Evolutionary conservation across 2,113 vertebrate species (phyloP), one percentile per base, ranked within the genome.

Genomic region (Hystrix cristata): DNA sequence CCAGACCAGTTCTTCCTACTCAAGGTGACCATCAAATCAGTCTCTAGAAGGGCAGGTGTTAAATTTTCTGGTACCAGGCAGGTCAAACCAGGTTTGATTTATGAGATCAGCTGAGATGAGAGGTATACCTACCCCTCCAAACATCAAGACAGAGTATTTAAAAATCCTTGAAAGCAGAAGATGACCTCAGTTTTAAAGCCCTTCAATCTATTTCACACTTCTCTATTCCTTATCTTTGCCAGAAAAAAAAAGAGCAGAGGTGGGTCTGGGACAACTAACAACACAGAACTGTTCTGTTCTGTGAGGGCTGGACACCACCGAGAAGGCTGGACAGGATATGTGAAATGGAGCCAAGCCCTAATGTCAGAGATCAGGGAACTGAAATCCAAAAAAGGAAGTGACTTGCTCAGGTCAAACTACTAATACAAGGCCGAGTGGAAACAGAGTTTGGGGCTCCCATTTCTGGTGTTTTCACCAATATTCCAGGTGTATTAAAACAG

Each of bases 161-260:
- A 55, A 79, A 84, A 74, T 60, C 55, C 15, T 69, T 48, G 21
- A 85, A 69, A 87, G n/a, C 31, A 87, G 83, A 96, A 90, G 55
- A 16, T 29, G 34, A 87, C 18, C 31, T 23, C 7, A 51, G 12
- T 53, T 65, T 95, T n/a, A 96, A 89, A 86, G 29, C 3, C 23
- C 55, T 15, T 92, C 53, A 57, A 62, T 59, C 67, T 65, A 25
- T 53, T 81, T 76, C 31, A 87, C 29, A 53, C 59, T 65, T 85
- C 59, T 84, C 11, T 4, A 69, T 81, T 81, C 64, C 60, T 95
- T 31, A 51, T 51, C 43, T 89, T 86, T 88, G 27, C 21, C 60
- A 93, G 78, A 5, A 93, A 94, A 94, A 94, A 48, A 81, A 38
- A 21, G 2, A 57, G 79, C 21, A 25, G 1, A 64, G 62, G 16